phyloP scores from a whole-genome alignment of 92 coral and sea anemone species.

The Blastomussa wellsi region DNA sequence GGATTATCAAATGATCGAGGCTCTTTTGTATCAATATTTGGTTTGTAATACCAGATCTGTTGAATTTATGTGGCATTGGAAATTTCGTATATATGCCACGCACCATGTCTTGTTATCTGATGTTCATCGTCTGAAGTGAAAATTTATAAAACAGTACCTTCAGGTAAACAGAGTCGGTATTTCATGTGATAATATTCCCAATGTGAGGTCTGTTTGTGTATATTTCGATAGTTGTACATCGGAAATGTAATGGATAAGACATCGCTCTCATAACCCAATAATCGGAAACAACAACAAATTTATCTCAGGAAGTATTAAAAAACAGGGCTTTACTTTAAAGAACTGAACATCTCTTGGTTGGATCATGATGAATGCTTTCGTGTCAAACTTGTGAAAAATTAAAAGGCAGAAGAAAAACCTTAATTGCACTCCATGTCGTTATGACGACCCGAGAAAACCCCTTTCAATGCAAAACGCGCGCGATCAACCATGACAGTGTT shows the following conservation, averaged over 20 bases:
- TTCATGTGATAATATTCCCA: neutral
- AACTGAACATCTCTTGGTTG: neutral
- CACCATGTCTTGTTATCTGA: too few relatives aligned
- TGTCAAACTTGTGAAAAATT: neutral
- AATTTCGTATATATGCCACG: neutral
- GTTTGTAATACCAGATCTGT: neutral
- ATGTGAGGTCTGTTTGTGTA: slow-evolving; percentile 13
- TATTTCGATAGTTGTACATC: neutral
- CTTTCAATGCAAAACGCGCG: neutral
- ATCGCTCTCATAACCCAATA: neutral
- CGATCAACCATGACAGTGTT: neutral
- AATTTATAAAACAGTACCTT: neutral
- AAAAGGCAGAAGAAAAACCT: neutral
- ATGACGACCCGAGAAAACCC: slow-evolving; percentile 23
- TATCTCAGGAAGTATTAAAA: slow-evolving; percentile 11
- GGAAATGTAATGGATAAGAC: slow-evolving; percentile 8
- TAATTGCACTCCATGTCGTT: neutral
- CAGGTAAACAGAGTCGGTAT: neutral
- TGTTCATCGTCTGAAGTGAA: neutral
- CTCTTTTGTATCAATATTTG: slow-evolving; percentile 27
- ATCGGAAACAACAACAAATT: neutral
- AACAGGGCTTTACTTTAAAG: neutral
- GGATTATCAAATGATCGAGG: slow-evolving; percentile 10
- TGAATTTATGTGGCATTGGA: neutral
- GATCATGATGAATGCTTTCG: neutral